Evolutionary conservation across 1,140 invertebrate genomes (phyloP), one percentile per base, ranked within the genome.

Genomic region (Plectus sambesii): DNA sequence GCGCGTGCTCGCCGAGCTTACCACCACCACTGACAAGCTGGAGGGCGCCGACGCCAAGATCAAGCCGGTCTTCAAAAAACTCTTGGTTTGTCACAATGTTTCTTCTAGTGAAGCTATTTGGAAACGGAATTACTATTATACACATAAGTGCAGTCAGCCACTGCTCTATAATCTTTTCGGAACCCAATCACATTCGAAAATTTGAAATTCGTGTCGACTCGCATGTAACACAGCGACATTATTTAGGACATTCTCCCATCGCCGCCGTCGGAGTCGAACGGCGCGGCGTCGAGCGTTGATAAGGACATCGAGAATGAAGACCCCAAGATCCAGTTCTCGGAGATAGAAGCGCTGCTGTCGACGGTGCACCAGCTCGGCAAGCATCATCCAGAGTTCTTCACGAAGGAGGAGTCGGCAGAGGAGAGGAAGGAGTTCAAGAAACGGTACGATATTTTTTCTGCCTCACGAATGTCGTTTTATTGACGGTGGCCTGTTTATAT

Each of bases 331-430:
- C 60, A 69, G 44, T 72, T 73, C 51, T 71, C 71, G 2, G 63
- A 64, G 43, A 70, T 73, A 8, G 72, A 73, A 49, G 72, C 69
- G 59, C 49, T 73, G 15, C 67, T 73, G 61, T 72, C 56, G 47
- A 59, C 66, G 22, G 72, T 73, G 52, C 72, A 73, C 54, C 66
- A 70, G 39, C 29, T 73, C 15, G 68, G 55, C 1, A 56, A 64
- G 15, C 63, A 60, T 42, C 52, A 48, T 42, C 68, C 66, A 5
- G 58, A 56, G 3, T 72, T 71, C 49, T 55, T 73, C 9, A 59
- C 63, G 39, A 59, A 57, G 38, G 61, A 64, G 41, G 61, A 52
- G 33, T n/a, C n/a, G n/a, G n/a, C n/a, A n/a, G 70, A 72, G 15
- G 60, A 68, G 48, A 53, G 72, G 35, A 73, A 72, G 62, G 70